Evolutionary conservation across 2,113 vertebrate species (phyloP).

Genomic region (Eubucco bourcierii): DNA sequence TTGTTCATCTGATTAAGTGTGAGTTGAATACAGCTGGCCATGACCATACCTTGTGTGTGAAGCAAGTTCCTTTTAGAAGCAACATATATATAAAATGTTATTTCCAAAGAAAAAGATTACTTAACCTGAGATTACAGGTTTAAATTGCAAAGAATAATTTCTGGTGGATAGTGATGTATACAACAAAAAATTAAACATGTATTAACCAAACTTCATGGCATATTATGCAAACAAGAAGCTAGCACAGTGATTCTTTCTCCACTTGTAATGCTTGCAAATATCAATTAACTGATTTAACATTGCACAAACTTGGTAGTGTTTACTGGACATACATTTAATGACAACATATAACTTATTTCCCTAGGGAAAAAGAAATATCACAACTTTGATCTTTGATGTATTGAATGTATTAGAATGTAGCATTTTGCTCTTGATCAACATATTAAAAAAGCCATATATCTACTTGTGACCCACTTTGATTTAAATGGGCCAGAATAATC

Average conservation of each 20-base stretch:
- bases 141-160: constrained; percentile 43
- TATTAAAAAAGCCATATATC: neutral
- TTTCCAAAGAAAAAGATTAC: constrained; percentile 50
- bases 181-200: neutral
- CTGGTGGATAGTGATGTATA: constrained; percentile 75
- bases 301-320: neutral
- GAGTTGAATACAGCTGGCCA: neutral
- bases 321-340: neutral
- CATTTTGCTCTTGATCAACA: neutral
- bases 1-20: neutral
- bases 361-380: neutral
- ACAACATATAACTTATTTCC: neutral
- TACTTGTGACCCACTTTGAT: neutral
- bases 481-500: neutral
- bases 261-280: neutral
- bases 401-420: neutral
- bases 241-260: neutral
- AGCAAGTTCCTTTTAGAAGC: neutral
- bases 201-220: neutral
- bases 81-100: neutral
- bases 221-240: neutral
- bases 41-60: neutral
- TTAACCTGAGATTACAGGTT: constrained; percentile 81
- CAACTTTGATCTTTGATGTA: neutral
- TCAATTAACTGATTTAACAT: neutral